Evolutionary conservation across 2,888 invertebrate species (phyloP).

Genomic region (Tetanocera ferruginea): DNA sequence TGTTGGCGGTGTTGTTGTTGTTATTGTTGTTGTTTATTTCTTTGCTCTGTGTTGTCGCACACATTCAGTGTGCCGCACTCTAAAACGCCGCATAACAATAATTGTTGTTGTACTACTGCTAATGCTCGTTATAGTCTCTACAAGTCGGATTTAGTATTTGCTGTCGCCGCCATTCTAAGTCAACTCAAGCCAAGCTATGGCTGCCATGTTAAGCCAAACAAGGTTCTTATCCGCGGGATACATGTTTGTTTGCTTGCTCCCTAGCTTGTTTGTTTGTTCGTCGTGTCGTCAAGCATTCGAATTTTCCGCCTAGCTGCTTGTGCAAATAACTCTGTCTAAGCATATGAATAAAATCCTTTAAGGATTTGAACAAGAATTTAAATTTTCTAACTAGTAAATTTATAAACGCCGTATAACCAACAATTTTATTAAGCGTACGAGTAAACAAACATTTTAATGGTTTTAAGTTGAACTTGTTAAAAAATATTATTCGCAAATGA

Average conservation of each 20-base stretch:
- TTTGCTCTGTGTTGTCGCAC: neutral
- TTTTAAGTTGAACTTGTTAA: no score
- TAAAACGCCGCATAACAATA: neutral
- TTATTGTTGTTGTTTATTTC: neutral
- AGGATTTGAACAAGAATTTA: no score
- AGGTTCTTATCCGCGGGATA: constrained; percentile 15
- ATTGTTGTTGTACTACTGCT: constrained; percentile 1
- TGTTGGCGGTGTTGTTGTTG: neutral
- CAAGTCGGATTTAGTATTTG: neutral
- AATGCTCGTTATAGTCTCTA: neutral
- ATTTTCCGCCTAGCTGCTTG: constrained; percentile 25
- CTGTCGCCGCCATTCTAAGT: neutral
- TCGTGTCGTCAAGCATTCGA: constrained; percentile 36
- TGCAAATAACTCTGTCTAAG: neutral
- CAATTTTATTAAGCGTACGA: no score
- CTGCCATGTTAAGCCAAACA: neutral
- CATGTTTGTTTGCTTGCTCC: no score
- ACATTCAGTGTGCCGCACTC: neutral
- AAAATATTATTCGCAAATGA: no score
- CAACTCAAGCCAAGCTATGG: constrained; percentile 4
- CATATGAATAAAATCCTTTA: no score
- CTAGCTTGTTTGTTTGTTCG: constrained; percentile 35
- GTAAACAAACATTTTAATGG: no score
- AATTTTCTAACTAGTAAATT: no score
- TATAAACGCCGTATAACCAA: no score